A percentile compares a stretch with the other conserved stretches of the same genome.
These are phyloP conservation scores for Habrosyne pyritoides DNA, from an alignment of 2,888 invertebrate genomes.

Conservation along the genomic window DNA sequence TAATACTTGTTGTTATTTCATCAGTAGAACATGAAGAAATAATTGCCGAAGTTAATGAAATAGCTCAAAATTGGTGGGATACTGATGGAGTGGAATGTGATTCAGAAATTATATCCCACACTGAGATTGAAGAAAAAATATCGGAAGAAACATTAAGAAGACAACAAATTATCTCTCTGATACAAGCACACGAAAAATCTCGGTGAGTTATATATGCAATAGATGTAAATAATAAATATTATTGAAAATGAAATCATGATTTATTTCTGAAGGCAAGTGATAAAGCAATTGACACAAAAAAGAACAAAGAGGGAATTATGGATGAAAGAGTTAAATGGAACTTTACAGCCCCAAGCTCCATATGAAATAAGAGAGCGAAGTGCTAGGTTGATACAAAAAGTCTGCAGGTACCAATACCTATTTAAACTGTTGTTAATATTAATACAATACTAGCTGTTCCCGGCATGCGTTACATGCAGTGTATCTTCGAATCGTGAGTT, in stretches of 20 bases:
- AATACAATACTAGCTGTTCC: too few relatives aligned
- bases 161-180: constrained; percentile 42
- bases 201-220: constrained; percentile 39
- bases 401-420: constrained; percentile 53
- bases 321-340: constrained; percentile 56
- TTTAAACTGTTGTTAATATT: too few relatives aligned
- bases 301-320: constrained; percentile 49
- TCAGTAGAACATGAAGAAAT: constrained; percentile 6
- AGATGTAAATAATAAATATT: not conserved
- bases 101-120: not conserved
- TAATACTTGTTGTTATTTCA: not conserved
- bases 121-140: constrained; percentile 27
- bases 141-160: constrained; percentile 47
- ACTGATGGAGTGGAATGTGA: not conserved
- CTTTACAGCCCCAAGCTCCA: constrained; percentile 41
- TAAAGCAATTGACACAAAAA: constrained; percentile 20
- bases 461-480: too few relatives aligned
- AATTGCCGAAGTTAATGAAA: constrained; percentile 15
- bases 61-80: not conserved
- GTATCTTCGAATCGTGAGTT: too few relatives aligned
- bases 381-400: constrained; percentile 55
- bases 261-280: constrained; percentile 47
- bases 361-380: constrained; percentile 47
- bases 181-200: constrained; percentile 63
- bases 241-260: not conserved